Evolutionary conservation across 2,888 invertebrate species (phyloP), one percentile per base, ranked within the genome.

Genomic region (Blera fallax): DNA sequence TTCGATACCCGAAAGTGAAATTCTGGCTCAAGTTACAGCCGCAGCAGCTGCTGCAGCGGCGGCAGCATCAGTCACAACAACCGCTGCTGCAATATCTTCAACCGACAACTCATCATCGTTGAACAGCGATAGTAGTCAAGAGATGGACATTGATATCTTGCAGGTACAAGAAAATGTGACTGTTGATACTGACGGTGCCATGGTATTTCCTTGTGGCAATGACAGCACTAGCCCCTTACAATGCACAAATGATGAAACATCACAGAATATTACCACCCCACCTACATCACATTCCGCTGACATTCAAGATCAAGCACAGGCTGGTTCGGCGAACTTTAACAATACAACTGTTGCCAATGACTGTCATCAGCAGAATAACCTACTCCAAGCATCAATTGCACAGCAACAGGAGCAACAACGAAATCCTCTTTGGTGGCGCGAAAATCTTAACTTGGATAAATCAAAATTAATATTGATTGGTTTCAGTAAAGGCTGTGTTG

Each of bases 401-500:
- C 88, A 82, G 27, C 88, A 87, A 18, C 87, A 87, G 18, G 87
- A 83, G 29, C 88, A 87, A 77, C 87, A 88, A 87, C 69, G 89
- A 14, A 93, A 93, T 87, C 92, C 92, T 0, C 90, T 94, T 14
- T 94, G 94, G 94, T 95, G 95, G 95, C 92, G 93, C 0, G 93
- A 94, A 58, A 91, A 92, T 76, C 90, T 94, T 16, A 92, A 93
- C 34, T 90, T 95, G 89, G 94, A 95, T 89, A 93, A 94, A 89
- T 92, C 93, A 3, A 92, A 93, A 85, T 92, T 96, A 80, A 94
- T 94, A 54, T 91, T 97, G 87, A 94, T 97, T 80, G 98, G 97
- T 1, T 98, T 98, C 92, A 98, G 98, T 92, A 98, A 98, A 93
- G 98, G 98, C 78, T 97, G 97, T 92, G 96, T 97, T 78, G 98